Percentiles rank a stretch among this genome's conserved stretches.
These are phyloP conservation scores for Anarhynchus alexandrinus DNA, from an alignment of 2,113 vertebrate genomes.

Conservation along the genomic window DNA sequence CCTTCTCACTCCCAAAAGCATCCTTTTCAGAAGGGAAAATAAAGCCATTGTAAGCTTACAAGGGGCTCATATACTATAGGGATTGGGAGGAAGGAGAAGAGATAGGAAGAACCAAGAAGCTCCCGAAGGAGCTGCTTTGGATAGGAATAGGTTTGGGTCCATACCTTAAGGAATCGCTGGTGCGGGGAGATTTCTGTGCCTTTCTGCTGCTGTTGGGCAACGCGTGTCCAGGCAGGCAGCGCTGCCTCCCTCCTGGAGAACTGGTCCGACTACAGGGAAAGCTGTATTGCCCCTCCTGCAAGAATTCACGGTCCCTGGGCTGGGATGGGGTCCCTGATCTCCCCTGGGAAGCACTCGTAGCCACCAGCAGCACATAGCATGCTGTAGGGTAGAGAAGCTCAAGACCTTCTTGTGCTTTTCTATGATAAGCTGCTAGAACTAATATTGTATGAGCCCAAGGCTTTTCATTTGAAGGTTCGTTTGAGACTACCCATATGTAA, in stretches of 20 bases:
- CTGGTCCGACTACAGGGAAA: background rate
- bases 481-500: background rate
- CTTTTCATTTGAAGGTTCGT: background rate
- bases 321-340: background rate
- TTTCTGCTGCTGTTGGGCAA: background rate
- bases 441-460: background rate
- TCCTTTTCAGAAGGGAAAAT: background rate
- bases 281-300: background rate
- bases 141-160: background rate
- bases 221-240: fast-evolving
- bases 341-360: fast-evolving
- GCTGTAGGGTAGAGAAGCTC: background rate
- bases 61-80: background rate
- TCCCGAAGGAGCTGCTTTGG: background rate
- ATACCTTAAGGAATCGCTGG: background rate
- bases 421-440: background rate
- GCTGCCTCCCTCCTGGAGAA: fast-evolving
- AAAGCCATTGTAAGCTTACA: background rate
- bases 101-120: fast-evolving
- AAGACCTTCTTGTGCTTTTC: background rate
- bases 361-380: fast-evolving
- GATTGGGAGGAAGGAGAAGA: background rate
- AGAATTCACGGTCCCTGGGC: background rate
- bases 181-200: background rate
- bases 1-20: background rate